These are phyloP conservation scores for Nephila pilipes DNA, from an alignment of 1,140 invertebrate species.

Conservation along the genomic window DNA sequence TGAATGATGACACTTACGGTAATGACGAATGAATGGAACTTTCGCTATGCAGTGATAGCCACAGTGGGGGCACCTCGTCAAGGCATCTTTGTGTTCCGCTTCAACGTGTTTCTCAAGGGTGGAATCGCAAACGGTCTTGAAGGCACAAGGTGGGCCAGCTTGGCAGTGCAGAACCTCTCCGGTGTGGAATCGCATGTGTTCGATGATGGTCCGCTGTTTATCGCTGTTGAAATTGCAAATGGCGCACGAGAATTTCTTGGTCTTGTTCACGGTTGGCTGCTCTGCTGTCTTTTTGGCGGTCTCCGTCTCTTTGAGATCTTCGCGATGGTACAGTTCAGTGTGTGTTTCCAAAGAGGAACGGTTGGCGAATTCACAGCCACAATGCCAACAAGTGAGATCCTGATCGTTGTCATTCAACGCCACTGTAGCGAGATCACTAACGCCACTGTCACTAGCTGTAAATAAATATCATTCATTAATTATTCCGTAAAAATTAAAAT, in stretches of 20 bases:
- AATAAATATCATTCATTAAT: neutral
- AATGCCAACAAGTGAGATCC: conserved; percentile 82
- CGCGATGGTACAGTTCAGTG: conserved; percentile 81
- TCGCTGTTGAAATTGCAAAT: conserved; percentile 81
- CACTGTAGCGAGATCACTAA: conserved; percentile 20
- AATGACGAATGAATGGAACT: conserved; percentile 69
- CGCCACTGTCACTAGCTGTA: conserved; percentile 67
- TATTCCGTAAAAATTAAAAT: too few species aligned
- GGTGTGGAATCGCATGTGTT: conserved; percentile 83
- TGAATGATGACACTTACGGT: conserved; percentile 68
- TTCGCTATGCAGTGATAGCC: conserved; percentile 68
- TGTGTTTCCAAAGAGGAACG: conserved; percentile 82
- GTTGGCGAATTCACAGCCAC: conserved; percentile 83
- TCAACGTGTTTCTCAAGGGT: conserved; percentile 79
- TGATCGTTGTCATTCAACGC: conserved; percentile 43
- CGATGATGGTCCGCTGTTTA: conserved; percentile 82
- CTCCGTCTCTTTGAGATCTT: conserved; percentile 8
- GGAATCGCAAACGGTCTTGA: conserved; percentile 80
- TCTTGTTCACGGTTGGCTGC: neutral
- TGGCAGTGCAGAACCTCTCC: conserved; percentile 80
- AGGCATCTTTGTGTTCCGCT: conserved; percentile 79
- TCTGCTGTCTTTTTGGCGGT: neutral
- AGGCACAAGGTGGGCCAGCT: conserved; percentile 79
- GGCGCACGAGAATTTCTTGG: conserved; percentile 81
- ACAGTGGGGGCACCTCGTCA: conserved; percentile 81